These are phyloP conservation scores for Vimba vimba DNA, from an alignment of 2,113 vertebrate species.

Conservation along the genomic window DNA sequence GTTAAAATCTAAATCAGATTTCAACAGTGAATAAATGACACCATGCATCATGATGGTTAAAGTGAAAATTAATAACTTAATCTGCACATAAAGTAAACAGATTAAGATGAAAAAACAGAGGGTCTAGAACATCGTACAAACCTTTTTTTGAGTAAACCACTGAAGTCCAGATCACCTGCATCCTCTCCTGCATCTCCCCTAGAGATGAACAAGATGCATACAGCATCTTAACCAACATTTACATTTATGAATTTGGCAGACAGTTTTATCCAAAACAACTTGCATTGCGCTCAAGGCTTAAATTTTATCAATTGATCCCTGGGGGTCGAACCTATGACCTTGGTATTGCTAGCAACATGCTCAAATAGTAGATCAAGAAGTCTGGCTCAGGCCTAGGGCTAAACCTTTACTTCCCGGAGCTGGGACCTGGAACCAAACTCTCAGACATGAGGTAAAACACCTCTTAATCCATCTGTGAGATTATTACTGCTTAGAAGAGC, in stretches of 20 bases:
- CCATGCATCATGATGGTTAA: neutral
- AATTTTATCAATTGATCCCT: neutral
- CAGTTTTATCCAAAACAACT: neutral
- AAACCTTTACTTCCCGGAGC: neutral
- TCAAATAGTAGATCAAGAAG: neutral
- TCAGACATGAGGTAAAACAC: conserved; percentile 4
- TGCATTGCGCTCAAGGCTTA: no score
- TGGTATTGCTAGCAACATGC: neutral
- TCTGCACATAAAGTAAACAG: neutral
- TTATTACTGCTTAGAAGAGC: conserved; percentile 5
- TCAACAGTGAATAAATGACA: neutral
- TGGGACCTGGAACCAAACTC: conserved; percentile 19
- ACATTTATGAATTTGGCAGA: neutral
- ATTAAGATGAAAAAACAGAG: neutral
- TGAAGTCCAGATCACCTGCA: conserved; percentile 89
- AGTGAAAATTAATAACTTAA: neutral
- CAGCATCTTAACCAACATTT: neutral
- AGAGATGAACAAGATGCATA: neutral
- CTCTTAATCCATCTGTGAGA: neutral
- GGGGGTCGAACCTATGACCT: neutral
- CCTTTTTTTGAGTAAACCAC: conserved; percentile 89
- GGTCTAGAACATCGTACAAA: conserved; percentile 49
- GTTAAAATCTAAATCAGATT: neutral
- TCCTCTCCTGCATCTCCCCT: conserved; percentile 80
- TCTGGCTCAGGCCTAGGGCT: neutral